These are phyloP conservation scores for Agrilus planipennis DNA, from an alignment of 1,140 invertebrate species.

Conservation along the genomic window DNA sequence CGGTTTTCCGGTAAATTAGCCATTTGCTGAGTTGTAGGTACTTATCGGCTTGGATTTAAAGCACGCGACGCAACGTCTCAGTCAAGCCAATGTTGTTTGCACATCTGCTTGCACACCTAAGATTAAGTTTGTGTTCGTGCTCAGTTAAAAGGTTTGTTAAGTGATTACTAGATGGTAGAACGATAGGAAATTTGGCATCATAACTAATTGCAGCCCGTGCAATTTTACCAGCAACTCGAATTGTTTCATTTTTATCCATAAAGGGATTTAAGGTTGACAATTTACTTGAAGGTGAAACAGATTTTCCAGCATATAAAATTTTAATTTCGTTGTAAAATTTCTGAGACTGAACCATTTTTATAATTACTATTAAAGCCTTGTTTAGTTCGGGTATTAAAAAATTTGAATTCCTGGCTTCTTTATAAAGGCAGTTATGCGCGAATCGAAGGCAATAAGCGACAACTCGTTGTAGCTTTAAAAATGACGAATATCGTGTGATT, in stretches of 20 bases:
- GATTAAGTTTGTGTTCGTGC: neutral
- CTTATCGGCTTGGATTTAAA: neutral
- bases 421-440: neutral
- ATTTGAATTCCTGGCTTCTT: neutral
- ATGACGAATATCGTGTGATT: neutral
- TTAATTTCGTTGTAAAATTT: neutral
- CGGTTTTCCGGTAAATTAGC: conserved; percentile 22
- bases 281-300: neutral
- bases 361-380: neutral
- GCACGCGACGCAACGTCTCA: too few relatives aligned
- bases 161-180: neutral
- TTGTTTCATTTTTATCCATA: neutral
- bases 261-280: neutral
- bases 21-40: conserved; percentile 14
- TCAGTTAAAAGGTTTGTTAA: neutral
- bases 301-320: neutral
- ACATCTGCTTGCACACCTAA: neutral
- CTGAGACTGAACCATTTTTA: neutral
- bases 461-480: neutral
- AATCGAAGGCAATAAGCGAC: neutral
- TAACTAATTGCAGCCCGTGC: neutral
- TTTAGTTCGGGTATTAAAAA: neutral
- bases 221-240: neutral
- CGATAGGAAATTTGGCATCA: neutral
- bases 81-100: neutral